Conservation (phyloP, 2,888 invertebrate species). For the Calliopum simillimum region DNA sequence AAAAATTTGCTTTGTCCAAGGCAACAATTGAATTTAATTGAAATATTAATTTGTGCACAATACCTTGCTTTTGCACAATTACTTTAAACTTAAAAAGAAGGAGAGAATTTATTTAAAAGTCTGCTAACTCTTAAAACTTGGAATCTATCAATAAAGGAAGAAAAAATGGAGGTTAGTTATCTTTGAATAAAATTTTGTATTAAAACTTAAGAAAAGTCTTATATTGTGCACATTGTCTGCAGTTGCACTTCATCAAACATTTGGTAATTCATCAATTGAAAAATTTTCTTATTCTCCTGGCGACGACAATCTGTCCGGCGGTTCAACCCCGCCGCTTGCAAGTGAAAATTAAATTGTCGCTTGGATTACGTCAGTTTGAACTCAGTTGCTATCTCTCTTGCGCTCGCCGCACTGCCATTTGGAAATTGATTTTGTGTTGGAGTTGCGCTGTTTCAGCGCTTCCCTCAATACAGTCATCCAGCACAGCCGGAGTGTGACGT, state of each 20-base stretch:
- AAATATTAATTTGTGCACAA: neutral
- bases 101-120: constrained; percentile 38
- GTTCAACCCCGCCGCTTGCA: neutral
- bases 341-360: constrained; percentile 36
- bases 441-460: constrained; percentile 35
- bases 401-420: constrained; percentile 10
- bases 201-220: neutral
- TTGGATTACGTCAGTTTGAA: constrained; percentile 50
- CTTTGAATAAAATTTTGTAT: neutral
- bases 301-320: constrained; percentile 43
- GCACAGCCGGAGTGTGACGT: too few species aligned
- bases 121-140: constrained; percentile 31
- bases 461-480: neutral
- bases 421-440: constrained; percentile 21
- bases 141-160: constrained; percentile 36
- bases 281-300: constrained; percentile 7
- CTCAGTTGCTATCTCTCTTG: constrained; percentile 39
- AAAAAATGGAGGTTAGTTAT: constrained; percentile 56
- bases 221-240: too few species aligned
- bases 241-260: neutral
- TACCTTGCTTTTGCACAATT: neutral
- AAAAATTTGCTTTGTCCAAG: constrained; percentile 6
- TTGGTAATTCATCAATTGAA: neutral
- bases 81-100: neutral
- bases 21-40: constrained; percentile 44